These are phyloP conservation scores for Condylostylus longicornis DNA, from an alignment of 1,140 invertebrate genomes.

Conservation along the genomic window DNA sequence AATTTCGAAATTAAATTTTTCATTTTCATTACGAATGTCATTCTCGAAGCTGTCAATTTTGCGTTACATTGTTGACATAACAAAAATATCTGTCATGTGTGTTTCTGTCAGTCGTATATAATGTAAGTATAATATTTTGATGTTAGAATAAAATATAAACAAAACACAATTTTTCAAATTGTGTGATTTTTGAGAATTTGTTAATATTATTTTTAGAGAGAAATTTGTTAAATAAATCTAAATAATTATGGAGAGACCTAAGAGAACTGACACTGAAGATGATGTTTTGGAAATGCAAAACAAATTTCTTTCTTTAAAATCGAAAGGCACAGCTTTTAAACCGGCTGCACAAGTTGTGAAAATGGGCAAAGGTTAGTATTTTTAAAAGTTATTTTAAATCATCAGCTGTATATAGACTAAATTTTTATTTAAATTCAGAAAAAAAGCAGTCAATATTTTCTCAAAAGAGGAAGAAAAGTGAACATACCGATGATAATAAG, in stretches of 20 bases:
- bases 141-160: no score
- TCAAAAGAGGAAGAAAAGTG: slow-evolving; percentile 14
- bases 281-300: slow-evolving; percentile 54
- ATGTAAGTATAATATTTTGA: no score
- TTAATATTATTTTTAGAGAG: no score
- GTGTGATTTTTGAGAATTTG: no score
- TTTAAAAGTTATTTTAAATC: background rate
- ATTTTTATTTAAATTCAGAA: slow-evolving; percentile 9
- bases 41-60: no score
- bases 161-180: no score
- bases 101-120: no score
- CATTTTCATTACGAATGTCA: no score
- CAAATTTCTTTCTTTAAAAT: slow-evolving; percentile 42
- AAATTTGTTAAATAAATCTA: no score
- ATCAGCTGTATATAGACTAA: background rate
- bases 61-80: no score
- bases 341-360: slow-evolving; percentile 44
- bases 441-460: slow-evolving; percentile 24
- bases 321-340: slow-evolving; percentile 32
- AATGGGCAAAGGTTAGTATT: slow-evolving; percentile 26
- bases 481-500: slow-evolving; percentile 11
- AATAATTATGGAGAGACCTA: slow-evolving; percentile 44
- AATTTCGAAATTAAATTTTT: no score
- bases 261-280: slow-evolving; percentile 46
- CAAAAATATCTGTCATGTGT: no score